These are phyloP conservation scores for Passer domesticus DNA, from an alignment of 2,113 vertebrate species.

Conservation along the genomic window DNA sequence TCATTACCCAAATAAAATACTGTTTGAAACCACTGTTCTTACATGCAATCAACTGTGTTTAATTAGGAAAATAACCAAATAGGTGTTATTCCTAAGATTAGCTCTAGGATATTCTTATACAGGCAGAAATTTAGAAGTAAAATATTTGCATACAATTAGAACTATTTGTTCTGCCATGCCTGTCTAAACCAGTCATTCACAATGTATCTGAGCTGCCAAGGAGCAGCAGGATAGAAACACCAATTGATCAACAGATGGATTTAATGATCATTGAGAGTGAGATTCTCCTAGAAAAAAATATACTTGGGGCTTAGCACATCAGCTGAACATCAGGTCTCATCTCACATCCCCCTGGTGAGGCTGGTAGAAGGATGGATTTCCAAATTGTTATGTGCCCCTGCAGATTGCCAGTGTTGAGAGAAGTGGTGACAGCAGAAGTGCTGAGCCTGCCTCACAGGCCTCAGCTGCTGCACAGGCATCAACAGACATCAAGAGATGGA, in stretches of 20 bases:
- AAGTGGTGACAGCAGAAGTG: background rate
- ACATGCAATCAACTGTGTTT: background rate
- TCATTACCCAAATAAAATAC: background rate
- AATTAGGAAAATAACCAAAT: constrained; percentile 43
- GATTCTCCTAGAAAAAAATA: background rate
- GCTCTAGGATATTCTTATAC: background rate
- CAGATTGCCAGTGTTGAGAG: background rate
- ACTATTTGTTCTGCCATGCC: constrained; percentile 39
- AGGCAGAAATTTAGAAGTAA: constrained; percentile 1
- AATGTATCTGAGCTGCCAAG: constrained; percentile 38
- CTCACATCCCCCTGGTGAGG: background rate
- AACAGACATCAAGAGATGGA: background rate
- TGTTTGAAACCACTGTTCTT: background rate
- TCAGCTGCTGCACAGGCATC: background rate
- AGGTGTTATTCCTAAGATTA: background rate
- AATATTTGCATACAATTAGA: constrained; percentile 38
- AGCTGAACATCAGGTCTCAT: background rate
- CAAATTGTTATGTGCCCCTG: background rate
- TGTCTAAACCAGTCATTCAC: constrained; percentile 52
- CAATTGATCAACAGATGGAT: constrained; percentile 28
- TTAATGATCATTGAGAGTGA: constrained; percentile 5
- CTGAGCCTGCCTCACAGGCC: fast-evolving
- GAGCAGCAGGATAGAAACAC: constrained; percentile 10
- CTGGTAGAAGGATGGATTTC: background rate
- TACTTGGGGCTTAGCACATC: background rate